Conservation (phyloP, 2,797 vertebrate species). For the Siniperca obscura region DNA sequence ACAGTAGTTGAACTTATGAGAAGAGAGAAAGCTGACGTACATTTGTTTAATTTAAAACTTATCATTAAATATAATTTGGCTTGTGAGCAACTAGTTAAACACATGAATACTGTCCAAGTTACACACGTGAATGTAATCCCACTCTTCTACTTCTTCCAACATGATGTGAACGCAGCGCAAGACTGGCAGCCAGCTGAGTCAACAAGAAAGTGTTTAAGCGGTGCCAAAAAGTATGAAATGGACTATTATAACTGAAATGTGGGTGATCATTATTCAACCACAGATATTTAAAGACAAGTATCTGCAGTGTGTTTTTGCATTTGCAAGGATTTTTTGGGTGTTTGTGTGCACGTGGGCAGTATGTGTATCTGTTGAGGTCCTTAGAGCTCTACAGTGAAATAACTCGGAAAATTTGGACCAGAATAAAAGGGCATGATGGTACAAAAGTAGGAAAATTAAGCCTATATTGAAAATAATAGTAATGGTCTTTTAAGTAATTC, state of each 20-base stretch:
- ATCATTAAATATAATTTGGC: conserved; percentile 35
- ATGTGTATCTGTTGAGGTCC: not conserved
- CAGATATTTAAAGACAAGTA: conserved; percentile 36
- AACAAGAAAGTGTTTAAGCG: conserved; percentile 28
- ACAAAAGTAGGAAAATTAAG: conserved; percentile 31
- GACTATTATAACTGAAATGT: conserved; percentile 14
- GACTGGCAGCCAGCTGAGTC: conserved; percentile 61
- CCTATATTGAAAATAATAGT: not conserved
- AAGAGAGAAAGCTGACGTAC: not conserved
- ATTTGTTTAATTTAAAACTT: conserved; percentile 8
- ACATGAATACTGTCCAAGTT: conserved; percentile 49
- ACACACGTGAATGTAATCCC: conserved; percentile 51
- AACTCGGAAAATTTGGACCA: not conserved
- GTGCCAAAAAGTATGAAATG: conserved; percentile 45
- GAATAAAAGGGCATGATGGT: not conserved
- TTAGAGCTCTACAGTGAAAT: not conserved
- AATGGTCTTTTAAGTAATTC: conserved; percentile 9
- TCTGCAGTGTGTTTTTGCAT: conserved; percentile 14
- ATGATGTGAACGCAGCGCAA: conserved; percentile 21
- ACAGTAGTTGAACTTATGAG: not conserved
- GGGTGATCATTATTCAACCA: conserved; percentile 33
- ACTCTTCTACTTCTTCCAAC: conserved; percentile 36
- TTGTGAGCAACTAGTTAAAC: conserved; percentile 31
- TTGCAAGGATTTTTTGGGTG: not conserved
- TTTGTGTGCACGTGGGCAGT: not conserved